phyloP scores from a whole-genome alignment of 2,113 vertebrate genomes.

The Tinamus guttatus region DNA sequence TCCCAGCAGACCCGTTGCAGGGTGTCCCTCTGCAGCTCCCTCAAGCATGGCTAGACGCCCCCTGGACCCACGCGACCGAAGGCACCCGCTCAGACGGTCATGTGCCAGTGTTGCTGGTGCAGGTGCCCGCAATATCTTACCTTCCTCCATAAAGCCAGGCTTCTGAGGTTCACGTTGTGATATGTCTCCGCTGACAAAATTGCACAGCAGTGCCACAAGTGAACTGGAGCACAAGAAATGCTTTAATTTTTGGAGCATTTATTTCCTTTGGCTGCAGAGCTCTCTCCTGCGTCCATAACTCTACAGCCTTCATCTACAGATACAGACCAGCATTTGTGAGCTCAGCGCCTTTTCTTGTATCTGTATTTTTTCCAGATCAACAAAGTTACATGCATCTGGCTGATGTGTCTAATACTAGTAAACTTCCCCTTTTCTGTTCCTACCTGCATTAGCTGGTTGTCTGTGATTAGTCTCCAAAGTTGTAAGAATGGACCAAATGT shows the following conservation, averaged over 20 bases:
- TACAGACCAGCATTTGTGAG: constrained; percentile 23
- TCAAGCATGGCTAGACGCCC: neutral
- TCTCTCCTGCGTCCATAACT: neutral
- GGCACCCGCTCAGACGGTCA: neutral
- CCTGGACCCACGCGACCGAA: fast-evolving
- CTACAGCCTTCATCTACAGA: neutral
- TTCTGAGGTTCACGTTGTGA: constrained; percentile 9
- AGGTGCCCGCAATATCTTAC: neutral
- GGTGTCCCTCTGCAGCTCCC: neutral
- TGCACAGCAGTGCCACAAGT: neutral
- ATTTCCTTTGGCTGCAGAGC: constrained; percentile 36
- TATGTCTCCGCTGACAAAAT: neutral
- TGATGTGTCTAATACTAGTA: neutral
- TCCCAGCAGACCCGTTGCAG: neutral
- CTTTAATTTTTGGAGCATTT: constrained; percentile 28
- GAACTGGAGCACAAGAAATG: neutral
- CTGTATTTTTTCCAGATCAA: constrained; percentile 35
- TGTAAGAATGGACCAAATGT: constrained; percentile 1
- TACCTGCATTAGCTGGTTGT: neutral
- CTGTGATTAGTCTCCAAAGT: constrained; percentile 35
- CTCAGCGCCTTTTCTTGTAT: constrained; percentile 24
- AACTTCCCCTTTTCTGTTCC: neutral
- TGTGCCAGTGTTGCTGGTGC: neutral
- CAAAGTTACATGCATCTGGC: neutral
- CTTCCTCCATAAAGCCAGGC: neutral